phyloP scores from a whole-genome alignment of 2,113 vertebrate genomes.

The Poeciliopsis retropinna region DNA sequence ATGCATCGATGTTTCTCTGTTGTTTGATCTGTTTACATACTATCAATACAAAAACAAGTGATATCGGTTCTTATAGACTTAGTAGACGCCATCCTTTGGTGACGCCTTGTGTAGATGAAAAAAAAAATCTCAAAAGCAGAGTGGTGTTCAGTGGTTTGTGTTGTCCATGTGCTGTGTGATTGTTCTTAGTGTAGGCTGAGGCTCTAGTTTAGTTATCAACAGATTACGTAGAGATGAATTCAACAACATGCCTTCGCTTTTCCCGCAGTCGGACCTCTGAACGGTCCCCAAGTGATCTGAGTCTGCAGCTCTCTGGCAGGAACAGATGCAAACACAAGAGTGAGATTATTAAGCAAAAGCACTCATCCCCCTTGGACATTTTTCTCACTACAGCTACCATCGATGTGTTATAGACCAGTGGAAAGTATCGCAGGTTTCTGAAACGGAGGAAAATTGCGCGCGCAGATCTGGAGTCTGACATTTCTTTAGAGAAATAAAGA shows the following conservation, averaged over 20 bases:
- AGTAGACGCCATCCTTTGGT: constrained; percentile 90
- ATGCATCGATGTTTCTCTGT: constrained; percentile 94
- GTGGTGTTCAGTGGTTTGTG: constrained; percentile 94
- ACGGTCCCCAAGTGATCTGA: constrained; percentile 41
- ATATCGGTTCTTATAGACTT: constrained; percentile 89
- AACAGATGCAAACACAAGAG: constrained; percentile 21
- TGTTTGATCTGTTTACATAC: constrained; percentile 89
- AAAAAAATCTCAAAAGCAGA: constrained; percentile 82
- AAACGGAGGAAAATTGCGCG: no score
- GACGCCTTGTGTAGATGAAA: constrained; percentile 83
- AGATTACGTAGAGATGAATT: constrained; percentile 71
- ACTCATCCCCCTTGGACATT: background rate
- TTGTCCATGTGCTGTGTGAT: constrained; percentile 92
- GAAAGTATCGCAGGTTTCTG: background rate
- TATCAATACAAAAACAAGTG: constrained; percentile 83
- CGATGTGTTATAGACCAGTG: background rate
- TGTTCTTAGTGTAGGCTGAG: constrained; percentile 87
- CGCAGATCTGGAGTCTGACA: background rate
- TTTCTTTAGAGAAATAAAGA: background rate
- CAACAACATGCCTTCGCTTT: constrained; percentile 65
- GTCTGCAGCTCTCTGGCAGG: background rate
- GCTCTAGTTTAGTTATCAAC: constrained; percentile 84
- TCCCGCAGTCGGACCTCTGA: constrained; percentile 23
- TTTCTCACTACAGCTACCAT: background rate
- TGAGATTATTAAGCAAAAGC: constrained; percentile 3